phyloP scores from a whole-genome alignment of 2,113 vertebrate species.

The Bufo gargarizans region DNA sequence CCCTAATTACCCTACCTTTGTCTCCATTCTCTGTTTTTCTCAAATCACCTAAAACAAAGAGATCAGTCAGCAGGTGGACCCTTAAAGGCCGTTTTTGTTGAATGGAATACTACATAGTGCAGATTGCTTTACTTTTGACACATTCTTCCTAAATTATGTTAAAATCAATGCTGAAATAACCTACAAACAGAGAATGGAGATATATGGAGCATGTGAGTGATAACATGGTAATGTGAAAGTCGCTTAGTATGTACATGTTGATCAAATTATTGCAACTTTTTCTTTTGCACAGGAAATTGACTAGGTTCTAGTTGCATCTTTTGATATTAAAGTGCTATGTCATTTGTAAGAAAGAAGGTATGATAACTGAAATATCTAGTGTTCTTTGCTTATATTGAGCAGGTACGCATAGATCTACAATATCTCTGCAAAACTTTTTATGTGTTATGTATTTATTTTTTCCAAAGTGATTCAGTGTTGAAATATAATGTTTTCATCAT shows the following conservation, averaged over 20 bases:
- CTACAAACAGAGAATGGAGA: neutral
- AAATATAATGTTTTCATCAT: neutral
- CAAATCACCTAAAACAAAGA: neutral
- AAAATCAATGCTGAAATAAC: neutral
- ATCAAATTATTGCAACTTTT: neutral
- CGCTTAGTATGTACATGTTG: neutral
- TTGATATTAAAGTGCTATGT: neutral
- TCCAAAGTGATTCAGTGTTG: neutral
- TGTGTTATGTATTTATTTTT: constrained; percentile 7
- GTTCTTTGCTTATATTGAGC: neutral
- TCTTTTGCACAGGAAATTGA: constrained; percentile 1
- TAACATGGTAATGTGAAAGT: neutral
- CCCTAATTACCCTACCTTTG: neutral
- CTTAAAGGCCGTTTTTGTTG: neutral
- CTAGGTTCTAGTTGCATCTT: neutral
- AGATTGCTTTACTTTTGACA: neutral
- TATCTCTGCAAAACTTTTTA: neutral
- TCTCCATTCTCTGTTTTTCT: neutral
- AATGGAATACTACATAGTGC: neutral
- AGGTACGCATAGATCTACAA: neutral
- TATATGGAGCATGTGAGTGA: neutral
- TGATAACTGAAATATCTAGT: neutral
- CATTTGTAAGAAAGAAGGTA: neutral
- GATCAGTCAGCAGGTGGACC: neutral
- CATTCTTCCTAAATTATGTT: neutral